These are phyloP conservation scores for Patella depressa DNA, from an alignment of 2,888 invertebrate genomes.

Conservation along the genomic window DNA sequence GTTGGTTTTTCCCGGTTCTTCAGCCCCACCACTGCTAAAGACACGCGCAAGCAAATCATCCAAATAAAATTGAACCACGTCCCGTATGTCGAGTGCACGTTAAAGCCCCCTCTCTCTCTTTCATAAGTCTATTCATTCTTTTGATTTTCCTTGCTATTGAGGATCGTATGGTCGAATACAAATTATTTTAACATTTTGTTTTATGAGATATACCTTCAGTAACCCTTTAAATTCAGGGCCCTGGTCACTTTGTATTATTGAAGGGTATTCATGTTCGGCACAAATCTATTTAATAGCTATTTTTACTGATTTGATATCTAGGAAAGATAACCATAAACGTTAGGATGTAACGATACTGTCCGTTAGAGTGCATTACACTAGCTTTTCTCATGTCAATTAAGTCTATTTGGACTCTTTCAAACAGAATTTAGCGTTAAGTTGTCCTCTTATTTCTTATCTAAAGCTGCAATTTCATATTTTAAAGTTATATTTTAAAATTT, in stretches of 20 bases:
- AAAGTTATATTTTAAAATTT: no score
- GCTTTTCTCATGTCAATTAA: neutral
- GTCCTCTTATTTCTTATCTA: no score
- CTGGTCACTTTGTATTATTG: constrained; percentile 14
- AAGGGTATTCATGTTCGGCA: constrained; percentile 9
- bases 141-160: constrained; percentile 21
- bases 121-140: neutral
- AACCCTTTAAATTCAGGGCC: constrained; percentile 16
- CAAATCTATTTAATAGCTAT: no score
- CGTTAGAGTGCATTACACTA: neutral
- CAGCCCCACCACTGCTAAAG: neutral
- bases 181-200: neutral
- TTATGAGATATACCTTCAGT: neutral
- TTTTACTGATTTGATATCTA: neutral
- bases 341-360: neutral
- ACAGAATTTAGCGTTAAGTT: no score
- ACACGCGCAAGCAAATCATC: no score
- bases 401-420: neutral
- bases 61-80: no score
- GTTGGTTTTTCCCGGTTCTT: neutral
- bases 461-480: no score
- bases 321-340: neutral
- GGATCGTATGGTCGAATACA: constrained; percentile 16
- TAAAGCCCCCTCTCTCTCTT: neutral
- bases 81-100: neutral